Base-by-base conservation (phyloP, 2,888 invertebrate genomes). In the Chaetoderma sp. region DNA sequence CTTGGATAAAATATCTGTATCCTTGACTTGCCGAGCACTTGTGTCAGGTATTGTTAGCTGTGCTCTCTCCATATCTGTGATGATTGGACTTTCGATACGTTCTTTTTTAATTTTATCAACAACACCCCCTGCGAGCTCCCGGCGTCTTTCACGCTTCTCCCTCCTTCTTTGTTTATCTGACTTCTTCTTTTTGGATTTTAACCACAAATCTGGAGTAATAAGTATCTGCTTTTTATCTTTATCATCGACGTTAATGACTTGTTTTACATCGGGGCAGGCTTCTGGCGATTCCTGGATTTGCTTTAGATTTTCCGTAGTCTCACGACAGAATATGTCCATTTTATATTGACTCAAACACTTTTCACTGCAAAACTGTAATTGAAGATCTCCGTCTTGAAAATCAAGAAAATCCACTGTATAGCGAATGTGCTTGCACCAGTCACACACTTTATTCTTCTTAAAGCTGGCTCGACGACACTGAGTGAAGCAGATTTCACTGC, bases 281-380 rank as follows among this genome's bases (percentile, higher is more conserved):
- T 47, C 32, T 1, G 39, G 27, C 32, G 36, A 25, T n/a, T 59
- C 60, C 70, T 89, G 89, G 62, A 95, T 91, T 83, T 95, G 77
- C 39, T 78, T 94, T 65, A 96, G 90, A 84, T 95, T 95, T 6
- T 95, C 95, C 84, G 94, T 93, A 4, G 96, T 95, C 88, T 96
- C 96, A 57, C 93, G 91, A 87, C 96, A 96, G 88, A 96, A 96
- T 72, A 96, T 95, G 86, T 95, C 94, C 95, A 96, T 96, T 89
- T 96, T 96, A 89, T 96, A 96, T 87, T 96, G 95, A 84, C 95
- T 96, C 74, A 96, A 89, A 83, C 96, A 96, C 89, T 95, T 95
- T 86, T 95, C 94, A 52, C 94, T 94, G 81, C 89, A 89, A 78
- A 96, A 96, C 87, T 96, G 95, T 50, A 96, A 89, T 81, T 95